These are phyloP conservation scores for Cyphomyrus plagiostoma DNA, from an alignment of 2,113 vertebrate genomes.

Conservation along the genomic window DNA sequence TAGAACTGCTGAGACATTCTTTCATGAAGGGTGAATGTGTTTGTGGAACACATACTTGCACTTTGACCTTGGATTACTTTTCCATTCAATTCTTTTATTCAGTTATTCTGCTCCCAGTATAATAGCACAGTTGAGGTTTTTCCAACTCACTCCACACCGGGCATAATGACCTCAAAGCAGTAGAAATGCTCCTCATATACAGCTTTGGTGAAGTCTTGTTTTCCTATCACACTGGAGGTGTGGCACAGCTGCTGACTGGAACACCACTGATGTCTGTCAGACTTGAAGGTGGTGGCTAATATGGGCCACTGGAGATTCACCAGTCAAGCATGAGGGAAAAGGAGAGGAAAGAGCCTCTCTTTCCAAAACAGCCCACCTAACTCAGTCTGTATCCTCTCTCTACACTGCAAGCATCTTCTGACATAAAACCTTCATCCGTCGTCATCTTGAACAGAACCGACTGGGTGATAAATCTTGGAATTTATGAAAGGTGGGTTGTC, in stretches of 20 bases:
- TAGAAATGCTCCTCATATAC: not conserved
- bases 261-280: not conserved
- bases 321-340: not conserved
- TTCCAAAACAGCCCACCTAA: not conserved
- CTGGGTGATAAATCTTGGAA: not conserved
- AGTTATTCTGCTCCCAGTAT: not conserved
- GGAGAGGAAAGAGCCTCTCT: not conserved
- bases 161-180: not conserved
- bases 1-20: not conserved
- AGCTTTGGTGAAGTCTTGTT: not conserved
- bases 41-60: not conserved
- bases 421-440: not conserved
- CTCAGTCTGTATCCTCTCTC: not conserved
- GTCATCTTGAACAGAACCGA: not conserved
- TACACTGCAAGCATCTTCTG: not conserved
- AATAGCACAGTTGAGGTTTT: not conserved
- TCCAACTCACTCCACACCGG: not conserved
- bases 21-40: not conserved
- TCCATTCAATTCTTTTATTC: constrained; percentile 8
- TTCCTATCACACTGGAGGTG: not conserved
- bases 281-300: not conserved
- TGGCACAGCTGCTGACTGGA: not conserved
- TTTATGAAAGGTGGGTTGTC: not conserved
- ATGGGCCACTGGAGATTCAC: not conserved
- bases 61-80: not conserved